phyloP scores from a whole-genome alignment of 2,888 invertebrate species.

The Acanthacorydalis orientalis region DNA sequence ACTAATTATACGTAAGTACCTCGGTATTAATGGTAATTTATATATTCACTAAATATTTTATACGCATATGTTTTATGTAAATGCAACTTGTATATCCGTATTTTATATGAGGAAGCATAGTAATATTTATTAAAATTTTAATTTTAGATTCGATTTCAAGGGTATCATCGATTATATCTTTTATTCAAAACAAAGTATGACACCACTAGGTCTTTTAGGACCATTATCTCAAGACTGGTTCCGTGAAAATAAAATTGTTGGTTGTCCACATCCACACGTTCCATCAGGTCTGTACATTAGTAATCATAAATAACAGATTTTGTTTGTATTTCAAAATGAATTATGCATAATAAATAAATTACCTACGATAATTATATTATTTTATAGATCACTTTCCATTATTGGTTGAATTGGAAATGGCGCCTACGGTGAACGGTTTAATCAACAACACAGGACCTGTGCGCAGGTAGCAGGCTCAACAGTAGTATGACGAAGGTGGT shows the following conservation, averaged over 20 bases:
- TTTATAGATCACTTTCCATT: conserved; percentile 77
- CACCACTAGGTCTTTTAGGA: conserved; percentile 84
- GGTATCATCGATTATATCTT: conserved; percentile 99
- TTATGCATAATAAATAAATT: background rate
- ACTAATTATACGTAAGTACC: conserved; percentile 90
- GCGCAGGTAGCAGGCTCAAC: conserved; percentile 3
- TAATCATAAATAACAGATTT: background rate
- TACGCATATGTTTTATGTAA: background rate
- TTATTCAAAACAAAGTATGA: conserved; percentile 91
- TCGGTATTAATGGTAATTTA: background rate
- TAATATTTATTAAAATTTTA: conserved; percentile 6
- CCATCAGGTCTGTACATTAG: conserved; percentile 51
- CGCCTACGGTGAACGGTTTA: conserved; percentile 66
- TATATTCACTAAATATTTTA: too few relatives aligned
- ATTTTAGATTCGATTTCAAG: conserved; percentile 89
- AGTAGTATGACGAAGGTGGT: too few relatives aligned
- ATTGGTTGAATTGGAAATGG: conserved; percentile 80
- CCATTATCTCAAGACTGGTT: conserved; percentile 89
- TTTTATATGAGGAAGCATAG: background rate
- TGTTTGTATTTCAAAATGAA: too few relatives aligned
- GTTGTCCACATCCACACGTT: conserved; percentile 94
- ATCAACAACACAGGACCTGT: conserved; percentile 70
- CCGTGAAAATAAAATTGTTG: conserved; percentile 89
- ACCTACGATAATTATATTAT: conserved; percentile 6
- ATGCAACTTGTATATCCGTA: conserved; percentile 9